Evolutionary conservation across 2,888 invertebrate genomes (phyloP).

Genomic region (Abscondita cerata): DNA sequence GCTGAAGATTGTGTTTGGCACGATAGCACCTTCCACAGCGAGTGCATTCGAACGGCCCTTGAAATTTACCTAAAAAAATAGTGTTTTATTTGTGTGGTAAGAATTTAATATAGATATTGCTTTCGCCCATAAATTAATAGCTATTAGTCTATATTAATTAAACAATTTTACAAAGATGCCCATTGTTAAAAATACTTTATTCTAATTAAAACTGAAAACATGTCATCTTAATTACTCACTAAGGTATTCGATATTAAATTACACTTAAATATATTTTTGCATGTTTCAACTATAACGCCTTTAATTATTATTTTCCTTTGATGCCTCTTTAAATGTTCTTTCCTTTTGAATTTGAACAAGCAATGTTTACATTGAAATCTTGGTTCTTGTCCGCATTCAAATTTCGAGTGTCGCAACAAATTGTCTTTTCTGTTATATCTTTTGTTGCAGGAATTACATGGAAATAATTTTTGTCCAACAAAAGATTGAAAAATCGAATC

Average conservation of each 20-base stretch:
- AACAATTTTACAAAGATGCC: too few species aligned
- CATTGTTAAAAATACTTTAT: too few species aligned
- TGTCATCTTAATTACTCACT: too few species aligned
- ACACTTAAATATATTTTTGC: not conserved
- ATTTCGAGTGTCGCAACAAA: slow-evolving; percentile 39
- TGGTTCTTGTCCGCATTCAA: slow-evolving; percentile 42
- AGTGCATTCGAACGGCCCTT: not conserved
- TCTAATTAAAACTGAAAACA: too few species aligned
- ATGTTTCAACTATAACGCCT: not conserved
- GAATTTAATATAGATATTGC: too few species aligned
- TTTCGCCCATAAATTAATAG: too few species aligned
- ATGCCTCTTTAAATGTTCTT: slow-evolving; percentile 31
- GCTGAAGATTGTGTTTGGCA: not conserved
- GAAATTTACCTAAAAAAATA: too few species aligned
- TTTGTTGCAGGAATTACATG: slow-evolving; percentile 26
- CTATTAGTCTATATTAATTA: too few species aligned
- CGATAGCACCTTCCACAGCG: not conserved
- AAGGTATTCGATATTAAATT: not conserved
- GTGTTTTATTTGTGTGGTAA: too few species aligned
- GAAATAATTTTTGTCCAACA: not conserved
- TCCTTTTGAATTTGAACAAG: slow-evolving; percentile 27
- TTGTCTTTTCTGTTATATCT: slow-evolving; percentile 33
- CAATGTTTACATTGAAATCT: slow-evolving; percentile 27
- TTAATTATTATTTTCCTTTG: slow-evolving; percentile 1
- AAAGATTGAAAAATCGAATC: not conserved